Evolutionary conservation across 2,113 vertebrate genomes (phyloP).

Genomic region (Mellivora capensis): DNA sequence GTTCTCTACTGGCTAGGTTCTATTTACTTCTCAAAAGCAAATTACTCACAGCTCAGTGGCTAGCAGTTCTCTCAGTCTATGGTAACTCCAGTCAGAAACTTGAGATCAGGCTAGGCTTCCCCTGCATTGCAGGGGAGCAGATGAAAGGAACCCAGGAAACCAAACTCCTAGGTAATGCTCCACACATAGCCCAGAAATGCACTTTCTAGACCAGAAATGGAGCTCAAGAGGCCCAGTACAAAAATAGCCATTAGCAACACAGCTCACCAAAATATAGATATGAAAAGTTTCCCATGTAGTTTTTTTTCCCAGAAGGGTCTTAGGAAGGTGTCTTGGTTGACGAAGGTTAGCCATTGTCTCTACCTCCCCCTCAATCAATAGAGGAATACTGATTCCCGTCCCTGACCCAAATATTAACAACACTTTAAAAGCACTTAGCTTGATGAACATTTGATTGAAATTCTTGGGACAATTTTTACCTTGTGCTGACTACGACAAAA

Average conservation of each 20-base stretch:
- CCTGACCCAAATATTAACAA: slow-evolving; percentile 44
- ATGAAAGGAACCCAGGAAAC: slow-evolving; percentile 72
- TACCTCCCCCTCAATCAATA: not conserved
- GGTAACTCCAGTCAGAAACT: slow-evolving; percentile 56
- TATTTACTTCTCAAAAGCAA: slow-evolving; percentile 75
- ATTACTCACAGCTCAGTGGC: slow-evolving; percentile 71
- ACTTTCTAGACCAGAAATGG: slow-evolving; percentile 44
- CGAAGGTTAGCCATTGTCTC: not conserved
- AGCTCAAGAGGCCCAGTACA: slow-evolving; percentile 5
- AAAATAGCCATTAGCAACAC: slow-evolving; percentile 9
- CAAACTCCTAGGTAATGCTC: slow-evolving; percentile 68
- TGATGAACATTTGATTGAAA: slow-evolving; percentile 22
- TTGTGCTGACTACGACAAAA: not conserved
- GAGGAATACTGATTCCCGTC: not conserved
- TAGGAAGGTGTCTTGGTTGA: not conserved
- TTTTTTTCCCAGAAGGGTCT: not conserved
- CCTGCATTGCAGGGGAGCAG: slow-evolving; percentile 62
- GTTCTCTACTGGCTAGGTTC: slow-evolving; percentile 63
- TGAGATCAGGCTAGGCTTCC: slow-evolving; percentile 43
- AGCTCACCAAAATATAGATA: slow-evolving; percentile 43
- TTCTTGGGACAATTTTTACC: slow-evolving; percentile 25
- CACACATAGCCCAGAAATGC: slow-evolving; percentile 61
- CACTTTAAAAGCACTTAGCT: not conserved
- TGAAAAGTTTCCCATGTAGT: not conserved
- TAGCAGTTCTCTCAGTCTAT: slow-evolving; percentile 42